A percentile compares a stretch with the other conserved stretches of the same genome.
Evolutionary conservation across 92 coral and sea anemone genomes (phyloP).

Genomic region (Epizoanthus scotinus): DNA sequence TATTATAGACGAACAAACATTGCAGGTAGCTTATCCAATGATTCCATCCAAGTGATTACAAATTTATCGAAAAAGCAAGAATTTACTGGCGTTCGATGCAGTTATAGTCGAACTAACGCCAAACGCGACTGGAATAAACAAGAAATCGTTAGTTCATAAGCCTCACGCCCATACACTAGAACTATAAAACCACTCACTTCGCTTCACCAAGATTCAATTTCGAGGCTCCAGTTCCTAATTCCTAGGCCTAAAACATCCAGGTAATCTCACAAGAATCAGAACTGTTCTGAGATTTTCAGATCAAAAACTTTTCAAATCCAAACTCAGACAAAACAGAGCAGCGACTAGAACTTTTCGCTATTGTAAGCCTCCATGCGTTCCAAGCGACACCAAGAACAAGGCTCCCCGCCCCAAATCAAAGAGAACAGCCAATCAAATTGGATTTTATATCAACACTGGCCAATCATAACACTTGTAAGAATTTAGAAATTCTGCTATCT

Average conservation of each 20-base stretch:
- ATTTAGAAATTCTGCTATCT: slow-evolving; percentile 35
- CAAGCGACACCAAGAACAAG: slow-evolving; percentile 54
- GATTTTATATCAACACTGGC: slow-evolving; percentile 48
- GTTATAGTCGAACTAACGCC: not conserved
- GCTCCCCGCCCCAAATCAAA: slow-evolving; percentile 64
- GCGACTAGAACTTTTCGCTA: slow-evolving; percentile 8
- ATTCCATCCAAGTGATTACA: not conserved
- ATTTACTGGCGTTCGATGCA: not conserved
- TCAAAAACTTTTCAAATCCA: slow-evolving; percentile 9
- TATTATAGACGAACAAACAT: not conserved
- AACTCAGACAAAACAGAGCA: not conserved
- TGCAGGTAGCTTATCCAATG: not conserved
- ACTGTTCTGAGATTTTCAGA: not conserved
- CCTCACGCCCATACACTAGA: slow-evolving; percentile 32
- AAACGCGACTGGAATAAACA: not conserved
- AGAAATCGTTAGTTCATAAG: slow-evolving; percentile 4
- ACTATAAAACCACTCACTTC: not conserved
- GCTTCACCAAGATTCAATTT: not conserved
- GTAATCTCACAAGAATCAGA: not conserved
- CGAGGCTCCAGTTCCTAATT: not conserved
- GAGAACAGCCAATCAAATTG: slow-evolving; percentile 65
- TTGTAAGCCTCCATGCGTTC: slow-evolving; percentile 48
- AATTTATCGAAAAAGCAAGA: not conserved
- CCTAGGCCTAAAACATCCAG: not conserved
- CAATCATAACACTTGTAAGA: slow-evolving; percentile 66